These are phyloP conservation scores for Miniopterus natalensis DNA, from an alignment of 2,113 vertebrate species.

Conservation along the genomic window DNA sequence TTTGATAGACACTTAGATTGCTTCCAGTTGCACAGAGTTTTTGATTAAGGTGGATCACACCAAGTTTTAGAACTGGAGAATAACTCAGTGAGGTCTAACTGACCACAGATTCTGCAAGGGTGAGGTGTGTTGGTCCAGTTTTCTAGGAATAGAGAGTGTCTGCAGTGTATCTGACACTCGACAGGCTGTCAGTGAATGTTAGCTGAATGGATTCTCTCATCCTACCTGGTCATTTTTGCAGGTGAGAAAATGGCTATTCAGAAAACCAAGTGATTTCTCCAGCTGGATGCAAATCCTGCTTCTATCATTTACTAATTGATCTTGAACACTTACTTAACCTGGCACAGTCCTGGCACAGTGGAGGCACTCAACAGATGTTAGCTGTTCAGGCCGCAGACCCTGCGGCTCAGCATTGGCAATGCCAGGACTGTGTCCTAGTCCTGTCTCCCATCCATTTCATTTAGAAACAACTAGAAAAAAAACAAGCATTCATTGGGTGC, in stretches of 20 bases:
- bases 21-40: background rate
- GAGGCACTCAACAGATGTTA: background rate
- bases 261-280: background rate
- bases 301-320: background rate
- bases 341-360: background rate
- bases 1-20: background rate
- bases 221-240: background rate
- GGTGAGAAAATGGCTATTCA: background rate
- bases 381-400: background rate
- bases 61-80: conserved; percentile 9
- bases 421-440: no score
- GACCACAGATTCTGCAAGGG: background rate
- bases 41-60: background rate
- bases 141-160: background rate
- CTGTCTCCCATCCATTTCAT: background rate
- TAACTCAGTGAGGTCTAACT: background rate
- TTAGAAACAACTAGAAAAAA: background rate
- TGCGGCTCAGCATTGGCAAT: background rate
- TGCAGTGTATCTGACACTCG: background rate
- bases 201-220: background rate
- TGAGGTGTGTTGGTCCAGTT: background rate
- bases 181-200: background rate
- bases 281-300: background rate
- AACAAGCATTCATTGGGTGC: background rate
- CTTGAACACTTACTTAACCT: background rate